Evolutionary conservation across 2,888 invertebrate species (phyloP).

Genomic region (Fragum sueziense): DNA sequence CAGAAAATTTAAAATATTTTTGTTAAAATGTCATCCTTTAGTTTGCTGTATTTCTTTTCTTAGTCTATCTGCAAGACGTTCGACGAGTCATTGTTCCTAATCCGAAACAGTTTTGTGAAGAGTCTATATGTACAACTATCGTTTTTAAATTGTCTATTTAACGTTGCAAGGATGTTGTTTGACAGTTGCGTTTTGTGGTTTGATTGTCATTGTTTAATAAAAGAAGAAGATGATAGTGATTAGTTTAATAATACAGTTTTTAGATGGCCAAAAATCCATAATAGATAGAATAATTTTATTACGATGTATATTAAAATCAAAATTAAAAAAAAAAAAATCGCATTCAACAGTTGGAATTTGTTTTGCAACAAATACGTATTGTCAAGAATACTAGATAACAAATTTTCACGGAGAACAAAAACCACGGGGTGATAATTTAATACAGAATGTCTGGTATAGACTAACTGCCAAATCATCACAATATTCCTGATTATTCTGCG

Average conservation of each 20-base stretch:
- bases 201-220: too few species aligned
- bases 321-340: neutral
- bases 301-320: neutral
- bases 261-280: neutral
- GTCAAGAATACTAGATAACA: neutral
- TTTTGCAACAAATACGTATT: neutral
- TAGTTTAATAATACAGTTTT: neutral
- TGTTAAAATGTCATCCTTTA: too few species aligned
- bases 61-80: too few species aligned
- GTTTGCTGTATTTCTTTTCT: too few species aligned
- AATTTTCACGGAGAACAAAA: neutral
- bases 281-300: neutral
- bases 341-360: neutral
- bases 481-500: conserved; percentile 2
- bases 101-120: too few species aligned
- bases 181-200: too few species aligned
- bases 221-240: neutral
- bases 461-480: conserved; percentile 25
- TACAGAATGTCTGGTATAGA: conserved; percentile 7
- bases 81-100: too few species aligned
- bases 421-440: conserved; percentile 5
- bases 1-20: too few species aligned
- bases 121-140: too few species aligned
- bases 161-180: too few species aligned
- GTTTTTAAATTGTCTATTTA: too few species aligned